These are phyloP conservation scores for Heliothis virescens DNA, from an alignment of 1,140 invertebrate species.

Conservation along the genomic window DNA sequence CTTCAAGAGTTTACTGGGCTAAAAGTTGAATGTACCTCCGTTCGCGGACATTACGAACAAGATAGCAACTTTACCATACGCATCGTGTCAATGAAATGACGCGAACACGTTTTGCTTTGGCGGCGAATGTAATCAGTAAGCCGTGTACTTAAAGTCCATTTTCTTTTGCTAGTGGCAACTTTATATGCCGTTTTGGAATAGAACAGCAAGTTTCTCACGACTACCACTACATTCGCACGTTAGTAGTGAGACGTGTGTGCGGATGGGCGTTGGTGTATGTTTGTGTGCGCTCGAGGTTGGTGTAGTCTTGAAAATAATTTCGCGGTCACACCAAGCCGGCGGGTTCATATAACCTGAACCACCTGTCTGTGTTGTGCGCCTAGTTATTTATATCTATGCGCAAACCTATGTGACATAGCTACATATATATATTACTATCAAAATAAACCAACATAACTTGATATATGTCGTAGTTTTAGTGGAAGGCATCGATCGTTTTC, in stretches of 20 bases:
- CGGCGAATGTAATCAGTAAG: conserved; percentile 60
- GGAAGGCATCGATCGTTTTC: not conserved
- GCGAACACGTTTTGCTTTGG: conserved; percentile 66
- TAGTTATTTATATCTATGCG: conserved; percentile 85
- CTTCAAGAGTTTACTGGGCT: conserved; percentile 85
- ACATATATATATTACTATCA: conserved; percentile 51
- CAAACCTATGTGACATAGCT: conserved; percentile 77
- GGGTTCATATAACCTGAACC: conserved; percentile 84
- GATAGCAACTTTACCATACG: conserved; percentile 85
- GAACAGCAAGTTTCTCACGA: conserved; percentile 83
- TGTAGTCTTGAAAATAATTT: conserved; percentile 87
- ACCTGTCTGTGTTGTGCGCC: conserved; percentile 83
- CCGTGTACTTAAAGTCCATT: conserved; percentile 60
- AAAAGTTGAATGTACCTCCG: conserved; percentile 86
- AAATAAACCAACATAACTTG: conserved; percentile 44
- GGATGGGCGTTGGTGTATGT: conserved; percentile 61
- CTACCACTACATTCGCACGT: conserved; percentile 76
- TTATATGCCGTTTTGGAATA: conserved; percentile 67
- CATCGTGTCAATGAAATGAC: conserved; percentile 55
- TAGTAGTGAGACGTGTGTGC: conserved; percentile 77
- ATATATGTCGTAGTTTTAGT: conserved; percentile 18
- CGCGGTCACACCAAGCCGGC: conserved; percentile 82
- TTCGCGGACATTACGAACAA: conserved; percentile 86
- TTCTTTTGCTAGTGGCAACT: conserved; percentile 57
- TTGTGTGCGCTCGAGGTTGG: conserved; percentile 77